These are phyloP conservation scores for rat (Rattus norvegicus) DNA, from an alignment of 2,113 vertebrate genomes.

Conservation along the genomic window GRCr8 NC_086029.1:41148001-41148500, in stretches of 20 bases:
- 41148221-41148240: conserved; percentile 11
- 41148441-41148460: neutral
- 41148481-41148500: neutral
- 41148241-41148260: neutral
- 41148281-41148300: neutral
- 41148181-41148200: neutral
- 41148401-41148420: neutral
- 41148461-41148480: neutral
- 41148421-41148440: neutral
- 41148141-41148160: neutral
- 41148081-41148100: neutral
- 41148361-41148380: neutral
- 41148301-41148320: conserved; percentile 26
- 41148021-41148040: neutral
- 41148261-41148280: neutral
- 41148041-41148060: too few species aligned
- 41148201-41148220: neutral
- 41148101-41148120: neutral
- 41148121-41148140: neutral
- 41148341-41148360: neutral
- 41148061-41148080: neutral
- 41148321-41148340: conserved; percentile 3
- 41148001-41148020: neutral
- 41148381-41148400: conserved; percentile 5
- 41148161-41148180: neutral